phyloP scores from a whole-genome alignment of 2,888 invertebrate genomes.

The Heliconius charithonia region DNA sequence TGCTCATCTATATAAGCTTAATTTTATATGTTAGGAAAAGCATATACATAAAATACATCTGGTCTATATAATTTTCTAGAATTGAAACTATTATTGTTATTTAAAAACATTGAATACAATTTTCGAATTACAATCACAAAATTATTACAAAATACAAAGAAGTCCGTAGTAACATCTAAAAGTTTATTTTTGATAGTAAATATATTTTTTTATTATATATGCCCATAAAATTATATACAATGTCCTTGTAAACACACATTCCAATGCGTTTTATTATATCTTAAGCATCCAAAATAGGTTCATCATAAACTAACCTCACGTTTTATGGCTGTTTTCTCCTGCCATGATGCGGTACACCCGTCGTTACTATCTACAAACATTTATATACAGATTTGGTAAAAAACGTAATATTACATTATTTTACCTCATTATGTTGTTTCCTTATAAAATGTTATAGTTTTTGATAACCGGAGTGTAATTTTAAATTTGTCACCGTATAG shows the following conservation, averaged over 20 bases:
- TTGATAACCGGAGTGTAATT: conserved; percentile 2
- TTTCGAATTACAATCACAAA: no score
- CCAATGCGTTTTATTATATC: conserved; percentile 37
- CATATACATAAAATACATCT: no score
- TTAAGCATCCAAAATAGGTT: conserved; percentile 44
- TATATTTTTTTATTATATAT: not conserved
- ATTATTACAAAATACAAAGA: no score
- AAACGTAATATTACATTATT: conserved; percentile 12
- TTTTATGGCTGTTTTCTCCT: conserved; percentile 55
- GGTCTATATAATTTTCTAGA: no score
- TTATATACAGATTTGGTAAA: conserved; percentile 1
- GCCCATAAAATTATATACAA: not conserved
- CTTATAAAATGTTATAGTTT: not conserved
- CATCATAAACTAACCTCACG: conserved; percentile 52
- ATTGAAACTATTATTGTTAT: no score
- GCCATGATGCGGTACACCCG: conserved; percentile 51
- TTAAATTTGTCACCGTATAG: not conserved
- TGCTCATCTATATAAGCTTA: no score
- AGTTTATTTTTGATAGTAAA: not conserved
- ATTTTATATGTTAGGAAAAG: no score
- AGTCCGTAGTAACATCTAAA: not conserved
- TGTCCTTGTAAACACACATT: not conserved
- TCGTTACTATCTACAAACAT: not conserved
- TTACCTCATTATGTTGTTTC: conserved; percentile 4
- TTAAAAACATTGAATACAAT: no score